Conservation (phyloP, 2,888 invertebrate genomes). For the Lycophotia porphyrea region DNA sequence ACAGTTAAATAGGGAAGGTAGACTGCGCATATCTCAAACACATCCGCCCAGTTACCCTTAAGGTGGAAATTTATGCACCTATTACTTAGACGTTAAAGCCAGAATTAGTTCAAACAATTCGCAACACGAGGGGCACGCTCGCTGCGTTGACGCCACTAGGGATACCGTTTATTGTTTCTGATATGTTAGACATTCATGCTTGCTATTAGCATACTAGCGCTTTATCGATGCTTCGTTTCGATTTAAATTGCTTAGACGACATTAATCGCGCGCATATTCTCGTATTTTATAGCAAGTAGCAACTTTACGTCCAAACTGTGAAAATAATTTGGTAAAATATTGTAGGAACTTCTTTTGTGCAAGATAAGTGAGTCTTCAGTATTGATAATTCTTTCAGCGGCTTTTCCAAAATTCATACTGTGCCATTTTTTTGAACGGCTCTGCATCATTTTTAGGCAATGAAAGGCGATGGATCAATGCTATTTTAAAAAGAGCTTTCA, state of each 20-base stretch:
- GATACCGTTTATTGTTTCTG: constrained; percentile 55
- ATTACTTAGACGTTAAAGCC: constrained; percentile 69
- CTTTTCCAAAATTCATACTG: background rate
- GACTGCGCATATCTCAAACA: constrained; percentile 42
- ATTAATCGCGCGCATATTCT: constrained; percentile 38
- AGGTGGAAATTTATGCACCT: constrained; percentile 65
- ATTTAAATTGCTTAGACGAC: constrained; percentile 38
- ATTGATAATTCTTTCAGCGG: background rate
- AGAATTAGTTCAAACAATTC: constrained; percentile 82
- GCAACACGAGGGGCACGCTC: constrained; percentile 74
- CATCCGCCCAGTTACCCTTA: constrained; percentile 62
- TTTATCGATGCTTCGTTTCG: constrained; percentile 20
- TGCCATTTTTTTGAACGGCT: background rate
- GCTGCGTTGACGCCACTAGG: constrained; percentile 54
- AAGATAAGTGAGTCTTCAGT: background rate
- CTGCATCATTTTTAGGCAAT: background rate
- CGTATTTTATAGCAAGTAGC: constrained; percentile 16
- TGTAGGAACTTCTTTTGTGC: background rate
- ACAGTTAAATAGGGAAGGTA: constrained; percentile 39
- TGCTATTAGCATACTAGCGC: background rate
- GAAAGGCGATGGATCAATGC: background rate
- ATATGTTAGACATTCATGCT: constrained; percentile 39
- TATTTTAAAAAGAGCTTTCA: background rate
- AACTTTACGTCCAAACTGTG: constrained; percentile 6
- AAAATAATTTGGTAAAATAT: background rate